phyloP scores from a whole-genome alignment of 2,888 invertebrate genomes.

The Brenthis hecate region DNA sequence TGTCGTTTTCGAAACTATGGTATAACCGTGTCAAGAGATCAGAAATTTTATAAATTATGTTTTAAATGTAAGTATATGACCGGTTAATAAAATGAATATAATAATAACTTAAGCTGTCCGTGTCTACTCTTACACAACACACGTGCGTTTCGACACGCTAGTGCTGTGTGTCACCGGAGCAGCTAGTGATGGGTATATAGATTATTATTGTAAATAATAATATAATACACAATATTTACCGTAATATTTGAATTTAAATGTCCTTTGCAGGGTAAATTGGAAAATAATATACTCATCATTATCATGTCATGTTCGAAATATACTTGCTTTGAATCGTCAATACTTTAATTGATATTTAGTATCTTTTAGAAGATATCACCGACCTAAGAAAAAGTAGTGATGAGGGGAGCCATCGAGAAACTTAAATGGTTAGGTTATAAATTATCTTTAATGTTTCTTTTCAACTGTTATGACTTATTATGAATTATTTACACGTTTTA shows the following conservation, averaged over 20 bases:
- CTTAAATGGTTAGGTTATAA: too few species aligned
- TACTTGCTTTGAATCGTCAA: too few species aligned
- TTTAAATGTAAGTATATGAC: constrained; percentile 4
- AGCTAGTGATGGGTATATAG: constrained; percentile 34
- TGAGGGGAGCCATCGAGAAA: too few species aligned
- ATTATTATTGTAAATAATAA: neutral
- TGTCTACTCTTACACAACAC: constrained; percentile 42
- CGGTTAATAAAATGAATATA: constrained; percentile 26
- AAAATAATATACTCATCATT: too few species aligned
- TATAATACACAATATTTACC: neutral
- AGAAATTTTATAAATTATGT: neutral
- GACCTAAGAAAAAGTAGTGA: too few species aligned
- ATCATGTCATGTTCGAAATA: too few species aligned
- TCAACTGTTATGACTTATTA: too few species aligned
- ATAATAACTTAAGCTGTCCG: constrained; percentile 35
- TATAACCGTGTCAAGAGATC: neutral
- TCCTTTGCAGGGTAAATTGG: neutral
- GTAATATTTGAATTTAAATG: neutral
- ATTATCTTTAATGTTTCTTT: too few species aligned
- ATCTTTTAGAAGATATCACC: too few species aligned
- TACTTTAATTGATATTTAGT: too few species aligned
- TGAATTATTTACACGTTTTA: too few species aligned
- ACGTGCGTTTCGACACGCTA: constrained; percentile 47
- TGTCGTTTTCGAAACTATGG: neutral
- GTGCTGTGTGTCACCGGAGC: constrained; percentile 40